phyloP scores from a whole-genome alignment of 1,140 invertebrate species.

The Stratiolaelaps scimitus region DNA sequence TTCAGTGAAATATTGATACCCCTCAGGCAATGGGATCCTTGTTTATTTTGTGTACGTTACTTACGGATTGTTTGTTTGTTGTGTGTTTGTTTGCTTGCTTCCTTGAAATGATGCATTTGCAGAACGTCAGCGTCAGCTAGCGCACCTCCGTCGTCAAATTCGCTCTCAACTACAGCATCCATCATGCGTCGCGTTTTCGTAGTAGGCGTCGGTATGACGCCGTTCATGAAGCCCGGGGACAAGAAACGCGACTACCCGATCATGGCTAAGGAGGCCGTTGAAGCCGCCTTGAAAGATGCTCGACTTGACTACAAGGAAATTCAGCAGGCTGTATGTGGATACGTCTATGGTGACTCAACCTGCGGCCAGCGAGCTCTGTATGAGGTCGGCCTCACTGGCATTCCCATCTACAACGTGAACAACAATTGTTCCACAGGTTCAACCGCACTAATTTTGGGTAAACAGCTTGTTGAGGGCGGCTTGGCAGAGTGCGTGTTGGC shows the following conservation, averaged over 20 bases:
- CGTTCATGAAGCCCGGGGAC: constrained; percentile 76
- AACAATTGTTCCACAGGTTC: constrained; percentile 97
- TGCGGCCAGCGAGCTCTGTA: constrained; percentile 89
- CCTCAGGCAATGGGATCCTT: too few relatives aligned
- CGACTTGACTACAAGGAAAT: constrained; percentile 62
- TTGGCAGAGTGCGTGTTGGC: constrained; percentile 74
- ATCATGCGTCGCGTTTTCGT: constrained; percentile 57
- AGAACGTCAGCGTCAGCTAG: too few relatives aligned
- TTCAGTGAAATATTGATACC: too few relatives aligned
- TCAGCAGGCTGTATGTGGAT: constrained; percentile 79
- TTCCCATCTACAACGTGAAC: constrained; percentile 96
- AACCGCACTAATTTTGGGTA: constrained; percentile 73
- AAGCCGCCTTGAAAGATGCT: constrained; percentile 74
- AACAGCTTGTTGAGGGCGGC: constrained; percentile 76
- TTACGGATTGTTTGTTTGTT: too few relatives aligned
- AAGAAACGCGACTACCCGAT: constrained; percentile 79
- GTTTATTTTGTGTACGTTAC: too few relatives aligned
- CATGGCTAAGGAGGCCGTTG: constrained; percentile 82
- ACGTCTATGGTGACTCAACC: constrained; percentile 92
- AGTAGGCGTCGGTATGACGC: constrained; percentile 94
- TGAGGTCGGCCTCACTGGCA: constrained; percentile 85
- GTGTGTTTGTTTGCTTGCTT: too few relatives aligned
- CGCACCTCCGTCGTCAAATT: too few relatives aligned
- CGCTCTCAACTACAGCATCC: background rate
- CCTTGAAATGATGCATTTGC: too few relatives aligned